Base-by-base conservation (phyloP, 64 coral and sea anemone genomes). In the Montipora efflorescens region DNA sequence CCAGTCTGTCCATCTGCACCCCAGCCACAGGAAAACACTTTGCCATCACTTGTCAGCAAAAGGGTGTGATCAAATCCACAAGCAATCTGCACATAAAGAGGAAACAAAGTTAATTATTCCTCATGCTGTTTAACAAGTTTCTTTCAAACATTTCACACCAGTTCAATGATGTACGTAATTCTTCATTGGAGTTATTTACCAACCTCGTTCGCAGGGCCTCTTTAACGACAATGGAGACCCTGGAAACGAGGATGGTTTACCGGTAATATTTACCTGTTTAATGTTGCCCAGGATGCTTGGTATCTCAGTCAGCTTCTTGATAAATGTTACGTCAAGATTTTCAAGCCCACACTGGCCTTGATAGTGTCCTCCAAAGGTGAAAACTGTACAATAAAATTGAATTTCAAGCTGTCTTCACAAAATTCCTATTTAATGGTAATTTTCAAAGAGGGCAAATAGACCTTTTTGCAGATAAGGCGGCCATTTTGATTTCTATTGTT, bases 1-100 rank as follows among this genome's bases (percentile, higher is more conserved):
- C 96, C 96, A 83, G 93, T 98, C 58, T 98, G 96, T 87, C 96
- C 96, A 87, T 98, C 96, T 19, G 96, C 93, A 80, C 96, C 96
- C 93, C 91, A 90, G 12, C 96, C 96, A 80, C 96, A 98, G 7
- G 96, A 93, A 23, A 93, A 87, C 5, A 98, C 87, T 62, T 55
- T 81, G 45, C 96, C 96, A 59, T 95, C 76, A 19, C 57, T 43
- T 67, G 93, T 76, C 7, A 98, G 81, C 6, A 98, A 73, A 19
- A 98, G 62, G 21, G 79, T 98, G 80, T 98, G 96, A 48, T 98
- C 96, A 52, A 98, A 22, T 4, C 96, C 96, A 83, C 91, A 95
- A 23, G 83, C 90, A 18, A 98, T 90, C 96, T 98, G 70, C 1
- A 9, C 49, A 45, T 22, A 9, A 59, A 44, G 19, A 75, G 0